Conservation (phyloP, 2,888 invertebrate genomes). For the Exocentrus adspersus region DNA sequence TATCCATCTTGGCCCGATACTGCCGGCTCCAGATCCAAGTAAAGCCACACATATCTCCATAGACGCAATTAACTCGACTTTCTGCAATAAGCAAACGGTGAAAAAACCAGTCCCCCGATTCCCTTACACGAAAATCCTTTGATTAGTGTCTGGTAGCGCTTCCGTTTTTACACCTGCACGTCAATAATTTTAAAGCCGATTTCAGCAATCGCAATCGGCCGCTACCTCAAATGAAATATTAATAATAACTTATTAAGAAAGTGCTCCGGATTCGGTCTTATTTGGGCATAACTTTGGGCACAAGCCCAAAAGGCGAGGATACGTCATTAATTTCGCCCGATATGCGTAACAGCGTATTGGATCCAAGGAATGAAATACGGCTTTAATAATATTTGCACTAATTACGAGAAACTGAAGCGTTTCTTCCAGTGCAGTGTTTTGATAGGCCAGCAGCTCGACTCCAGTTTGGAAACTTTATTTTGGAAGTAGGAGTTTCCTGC, state of each 20-base stretch:
- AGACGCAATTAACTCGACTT: neutral
- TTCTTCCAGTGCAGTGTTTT: neutral
- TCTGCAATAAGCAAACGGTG: neutral
- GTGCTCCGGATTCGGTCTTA: slow-evolving; percentile 37
- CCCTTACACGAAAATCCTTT: neutral
- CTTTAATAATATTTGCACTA: slow-evolving; percentile 39
- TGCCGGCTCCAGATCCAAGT: neutral
- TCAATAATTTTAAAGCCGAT: neutral
- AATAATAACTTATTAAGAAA: slow-evolving; percentile 39
- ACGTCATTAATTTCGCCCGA: slow-evolving; percentile 45
- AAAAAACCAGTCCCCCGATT: neutral
- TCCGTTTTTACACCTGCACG: neutral
- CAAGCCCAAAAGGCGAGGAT: slow-evolving; percentile 30
- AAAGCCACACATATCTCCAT: neutral
- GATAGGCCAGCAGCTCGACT: too few relatives aligned
- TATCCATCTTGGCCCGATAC: too few relatives aligned
- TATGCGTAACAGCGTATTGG: slow-evolving; percentile 33
- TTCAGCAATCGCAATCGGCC: neutral
- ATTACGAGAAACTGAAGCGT: slow-evolving; percentile 32
- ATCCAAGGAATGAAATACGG: slow-evolving; percentile 17
- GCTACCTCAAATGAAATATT: slow-evolving; percentile 31
- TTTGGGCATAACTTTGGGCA: slow-evolving; percentile 43
- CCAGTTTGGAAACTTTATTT: too few relatives aligned
- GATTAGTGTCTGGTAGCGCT: neutral
- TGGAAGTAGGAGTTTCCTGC: too few relatives aligned